Percentiles rank a stretch among this genome's conserved stretches.
Conservation (phyloP, 2,888 invertebrate genomes). For the Agrochola litura region DNA sequence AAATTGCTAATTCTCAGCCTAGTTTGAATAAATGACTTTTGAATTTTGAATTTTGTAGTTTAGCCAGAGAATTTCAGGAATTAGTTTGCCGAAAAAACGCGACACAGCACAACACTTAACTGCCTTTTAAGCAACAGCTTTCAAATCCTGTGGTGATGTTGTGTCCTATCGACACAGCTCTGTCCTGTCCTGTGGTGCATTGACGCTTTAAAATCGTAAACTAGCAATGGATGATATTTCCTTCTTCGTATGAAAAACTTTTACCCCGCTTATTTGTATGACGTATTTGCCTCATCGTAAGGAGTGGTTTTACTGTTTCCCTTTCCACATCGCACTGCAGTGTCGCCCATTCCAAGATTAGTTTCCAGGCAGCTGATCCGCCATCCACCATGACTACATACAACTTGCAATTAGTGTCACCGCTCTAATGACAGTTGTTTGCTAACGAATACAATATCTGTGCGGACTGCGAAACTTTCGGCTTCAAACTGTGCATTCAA, state of each 20-base stretch:
- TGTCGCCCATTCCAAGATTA: constrained; percentile 56
- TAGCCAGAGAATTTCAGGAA: not conserved
- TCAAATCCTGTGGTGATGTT: not conserved
- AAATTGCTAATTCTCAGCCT: too few relatives aligned
- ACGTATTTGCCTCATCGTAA: not conserved
- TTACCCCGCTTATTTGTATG: not conserved
- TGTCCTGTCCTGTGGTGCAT: not conserved
- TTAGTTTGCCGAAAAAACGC: too few relatives aligned
- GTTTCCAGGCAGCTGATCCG: constrained; percentile 60
- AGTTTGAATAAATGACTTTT: too few relatives aligned
- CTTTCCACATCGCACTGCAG: constrained; percentile 24
- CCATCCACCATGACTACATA: constrained; percentile 53
- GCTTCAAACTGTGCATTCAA: constrained; percentile 52
- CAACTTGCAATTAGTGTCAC: constrained; percentile 62
- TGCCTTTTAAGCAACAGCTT: not conserved
- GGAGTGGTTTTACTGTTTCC: constrained; percentile 36
- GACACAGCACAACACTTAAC: not conserved
- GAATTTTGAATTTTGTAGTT: too few relatives aligned
- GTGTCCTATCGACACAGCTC: not conserved
- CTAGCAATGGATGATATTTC: not conserved
- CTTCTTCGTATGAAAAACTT: not conserved
- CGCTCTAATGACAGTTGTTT: constrained; percentile 61
- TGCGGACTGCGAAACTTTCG: constrained; percentile 48
- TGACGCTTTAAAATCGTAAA: not conserved
- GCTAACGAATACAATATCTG: constrained; percentile 63